Evolutionary conservation across 2,888 invertebrate species (phyloP), one percentile per base, ranked within the genome.

Genomic region (Leucozona laternaria): DNA sequence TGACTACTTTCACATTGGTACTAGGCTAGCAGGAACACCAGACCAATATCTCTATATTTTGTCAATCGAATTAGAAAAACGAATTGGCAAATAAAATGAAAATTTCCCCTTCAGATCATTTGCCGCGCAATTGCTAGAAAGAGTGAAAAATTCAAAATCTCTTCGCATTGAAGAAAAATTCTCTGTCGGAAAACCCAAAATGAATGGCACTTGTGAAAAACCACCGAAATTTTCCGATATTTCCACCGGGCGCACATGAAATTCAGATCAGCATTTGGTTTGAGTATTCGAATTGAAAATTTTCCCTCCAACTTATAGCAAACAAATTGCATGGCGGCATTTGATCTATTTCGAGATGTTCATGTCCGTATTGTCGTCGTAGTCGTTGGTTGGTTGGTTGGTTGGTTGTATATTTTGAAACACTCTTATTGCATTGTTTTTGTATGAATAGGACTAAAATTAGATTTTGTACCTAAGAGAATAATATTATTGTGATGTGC

Each of bases 201-300:
- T 34, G 11, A 31, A 31, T 31, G 0, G 5, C 17, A 22, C 60
- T 60, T 58, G 28, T 57, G 76, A 40, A 76, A 60, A 57, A 60
- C 68, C 90, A 90, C 91, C 91, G 91, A 91, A 91, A 92, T 91
- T 91, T 91, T 92, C 91, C 91, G 91, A 91, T 91, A 90, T 90
- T 90, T 88, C 82, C 89, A 92, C 88, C 90, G 90, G 92, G 92
- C 89, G 90, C 88, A 78, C 90, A 90, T 88, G 57, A 90, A 88
- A 25, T 62, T 70, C 70, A 88, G 88, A 87, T 28, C 17, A 34
- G 7, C 15, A 28, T 37, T 13, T 37, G 0, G 3, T 4, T 37
- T 13, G 13, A 37, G 40, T 15, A 45, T 60, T 77, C 50, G 37
- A 66, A 66, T 48, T 48, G 20, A 11, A 31, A 37, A 53, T 55